Evolutionary conservation across 2,888 invertebrate species (phyloP), one percentile per base, ranked within the genome.

Genomic region (Nineta flava): DNA sequence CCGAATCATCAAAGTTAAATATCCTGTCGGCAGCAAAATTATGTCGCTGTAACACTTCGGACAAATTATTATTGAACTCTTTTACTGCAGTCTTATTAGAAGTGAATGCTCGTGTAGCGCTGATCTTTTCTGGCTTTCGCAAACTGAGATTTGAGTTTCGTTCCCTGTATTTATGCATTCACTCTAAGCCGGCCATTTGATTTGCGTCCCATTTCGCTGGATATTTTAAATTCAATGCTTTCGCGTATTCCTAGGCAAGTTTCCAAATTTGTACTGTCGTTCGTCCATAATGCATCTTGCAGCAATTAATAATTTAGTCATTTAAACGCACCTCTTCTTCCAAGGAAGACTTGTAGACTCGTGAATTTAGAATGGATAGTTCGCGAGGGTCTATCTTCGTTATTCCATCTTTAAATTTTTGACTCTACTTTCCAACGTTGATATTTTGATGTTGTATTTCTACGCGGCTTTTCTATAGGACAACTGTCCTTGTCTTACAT

Each of bases 41-140:
- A 49, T 56, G 43, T 40, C 49, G 40, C 5, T 26, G 9, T 5
- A 50, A 45, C 34, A 52, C 50, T 38, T 21, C 48, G 49, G 55
- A 53, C 49, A 52, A 50, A 52, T 53, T 56, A 35, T 53, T 52
- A 46, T 50, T 58, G 46, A 58, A 60, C 13, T 55, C 15, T 44
- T 4, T 17, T 16, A 51, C 57, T 34, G 52, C 45, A 42, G 51
- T 53, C 31, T 55, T 56, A 43, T 43, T 43, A 17, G 16, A 43
- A 3, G 43, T 6, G 12, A 46, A 31, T 6, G 46, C 6, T 31
- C 31, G 7, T 6, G 15, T 10, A 13, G 13, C 46, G 16, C n/a
- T 31, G 1, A 12, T 31, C 2, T 31, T 46, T 46, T 46, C 46
- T 3, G 38, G 38, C 1, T 9, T 38, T 15, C 7, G n/a, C 15